Evolutionary conservation across 35 echinoderm and acorn worm species (phyloP).

Genomic region (Stichopus chloronotus): DNA sequence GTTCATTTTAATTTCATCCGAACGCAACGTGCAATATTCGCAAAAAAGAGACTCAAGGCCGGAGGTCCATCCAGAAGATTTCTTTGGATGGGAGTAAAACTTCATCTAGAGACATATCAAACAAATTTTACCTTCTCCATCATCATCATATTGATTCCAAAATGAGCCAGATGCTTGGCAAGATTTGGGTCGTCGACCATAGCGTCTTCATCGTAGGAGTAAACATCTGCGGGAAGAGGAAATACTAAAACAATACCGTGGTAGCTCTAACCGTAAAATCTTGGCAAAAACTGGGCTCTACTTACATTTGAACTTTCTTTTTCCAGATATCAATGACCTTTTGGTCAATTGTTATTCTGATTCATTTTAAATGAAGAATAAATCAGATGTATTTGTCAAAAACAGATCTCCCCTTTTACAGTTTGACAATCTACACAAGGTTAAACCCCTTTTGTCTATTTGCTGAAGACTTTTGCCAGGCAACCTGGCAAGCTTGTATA

Average conservation of each 20-base stretch:
- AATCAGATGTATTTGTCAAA: no score
- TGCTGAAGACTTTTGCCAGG: no score
- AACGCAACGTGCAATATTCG: no score
- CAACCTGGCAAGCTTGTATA: no score
- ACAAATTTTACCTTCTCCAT: constrained; percentile 83
- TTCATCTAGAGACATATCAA: background rate
- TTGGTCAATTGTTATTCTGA: background rate
- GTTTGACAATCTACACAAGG: no score
- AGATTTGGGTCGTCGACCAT: constrained; percentile 97
- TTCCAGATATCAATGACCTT: background rate
- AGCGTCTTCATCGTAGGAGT: constrained; percentile 98
- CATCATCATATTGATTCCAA: constrained; percentile 99
- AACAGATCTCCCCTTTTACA: no score
- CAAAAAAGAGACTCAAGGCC: no score
- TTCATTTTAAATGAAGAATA: background rate
- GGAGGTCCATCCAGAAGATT: no score
- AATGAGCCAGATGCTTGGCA: constrained; percentile 88
- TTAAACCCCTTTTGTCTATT: no score
- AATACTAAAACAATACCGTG: background rate
- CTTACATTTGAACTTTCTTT: background rate
- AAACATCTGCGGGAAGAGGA: constrained; percentile 76
- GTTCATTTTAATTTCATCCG: no score
- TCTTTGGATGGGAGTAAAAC: no score
- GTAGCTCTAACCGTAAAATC: background rate
- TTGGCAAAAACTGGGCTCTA: no score